These are phyloP conservation scores for Mustela nigripes DNA, from an alignment of 2,113 vertebrate species.

Conservation along the genomic window DNA sequence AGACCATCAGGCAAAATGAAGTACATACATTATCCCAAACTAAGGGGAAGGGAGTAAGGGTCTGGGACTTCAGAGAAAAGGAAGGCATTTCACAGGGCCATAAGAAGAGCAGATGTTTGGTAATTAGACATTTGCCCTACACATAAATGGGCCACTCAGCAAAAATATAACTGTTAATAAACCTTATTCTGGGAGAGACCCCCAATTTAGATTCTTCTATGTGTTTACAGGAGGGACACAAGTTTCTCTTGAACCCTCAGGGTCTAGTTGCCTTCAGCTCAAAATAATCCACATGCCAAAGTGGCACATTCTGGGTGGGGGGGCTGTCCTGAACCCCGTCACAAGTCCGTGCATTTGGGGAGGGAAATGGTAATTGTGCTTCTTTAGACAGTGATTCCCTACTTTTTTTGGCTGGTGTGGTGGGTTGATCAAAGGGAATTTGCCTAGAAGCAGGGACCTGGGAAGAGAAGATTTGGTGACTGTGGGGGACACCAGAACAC, in stretches of 20 bases:
- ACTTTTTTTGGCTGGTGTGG: background rate
- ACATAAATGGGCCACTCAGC: background rate
- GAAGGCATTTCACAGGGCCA: background rate
- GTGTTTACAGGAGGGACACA: background rate
- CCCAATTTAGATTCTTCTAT: background rate
- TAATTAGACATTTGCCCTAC: background rate
- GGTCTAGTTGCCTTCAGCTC: background rate
- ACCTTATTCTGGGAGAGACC: background rate
- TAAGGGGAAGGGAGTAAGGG: background rate
- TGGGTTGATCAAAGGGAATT: background rate
- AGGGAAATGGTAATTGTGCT: background rate
- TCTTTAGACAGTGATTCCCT: background rate
- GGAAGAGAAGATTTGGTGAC: background rate
- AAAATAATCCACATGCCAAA: background rate
- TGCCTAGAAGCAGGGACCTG: background rate
- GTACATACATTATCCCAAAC: background rate
- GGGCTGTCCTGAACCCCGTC: background rate
- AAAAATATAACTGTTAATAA: background rate
- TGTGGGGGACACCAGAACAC: no score
- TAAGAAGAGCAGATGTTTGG: background rate
- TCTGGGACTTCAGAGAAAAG: background rate
- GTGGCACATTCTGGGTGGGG: background rate
- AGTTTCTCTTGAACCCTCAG: background rate
- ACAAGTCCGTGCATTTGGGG: background rate
- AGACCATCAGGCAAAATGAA: background rate